A percentile compares a stretch with the other conserved stretches of the same genome.
phyloP scores from a whole-genome alignment of 2,888 invertebrate genomes.

The Drosophila leonis region DNA sequence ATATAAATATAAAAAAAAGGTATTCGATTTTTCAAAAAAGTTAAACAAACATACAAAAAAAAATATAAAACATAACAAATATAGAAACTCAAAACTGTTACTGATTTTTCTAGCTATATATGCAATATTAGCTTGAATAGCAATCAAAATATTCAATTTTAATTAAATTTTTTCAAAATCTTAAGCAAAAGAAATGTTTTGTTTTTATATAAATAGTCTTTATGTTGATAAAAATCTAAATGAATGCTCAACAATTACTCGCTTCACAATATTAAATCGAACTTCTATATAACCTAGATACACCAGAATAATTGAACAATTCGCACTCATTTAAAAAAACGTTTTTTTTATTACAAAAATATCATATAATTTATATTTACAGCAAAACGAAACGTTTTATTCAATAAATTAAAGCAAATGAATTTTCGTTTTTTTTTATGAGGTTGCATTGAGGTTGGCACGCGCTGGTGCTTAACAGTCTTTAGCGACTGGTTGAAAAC shows the following conservation, averaged over 20 bases:
- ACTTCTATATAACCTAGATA: background rate
- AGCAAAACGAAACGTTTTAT: conserved; percentile 1
- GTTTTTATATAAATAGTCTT: background rate
- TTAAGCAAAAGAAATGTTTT: too few relatives aligned
- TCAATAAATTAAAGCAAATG: background rate
- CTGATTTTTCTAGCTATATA: too few relatives aligned
- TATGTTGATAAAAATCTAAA: background rate
- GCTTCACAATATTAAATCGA: background rate
- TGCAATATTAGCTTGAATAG: too few relatives aligned
- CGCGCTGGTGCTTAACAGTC: conserved; percentile 11
- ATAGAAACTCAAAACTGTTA: too few relatives aligned
- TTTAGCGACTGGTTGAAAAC: conserved; percentile 8
- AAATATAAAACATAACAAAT: too few relatives aligned
- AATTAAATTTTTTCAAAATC: too few relatives aligned
- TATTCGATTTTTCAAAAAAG: too few relatives aligned
- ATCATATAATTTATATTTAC: background rate
- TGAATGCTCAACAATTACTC: background rate
- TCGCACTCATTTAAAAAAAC: background rate
- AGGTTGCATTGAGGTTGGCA: conserved; percentile 20
- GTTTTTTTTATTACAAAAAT: background rate
- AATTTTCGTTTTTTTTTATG: background rate
- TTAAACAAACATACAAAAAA: too few relatives aligned
- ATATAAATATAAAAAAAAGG: too few relatives aligned
- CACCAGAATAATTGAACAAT: background rate
- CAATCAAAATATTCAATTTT: too few relatives aligned